Base-by-base conservation (phyloP, 1,140 invertebrate species). In the Penaeus japonicus region DNA sequence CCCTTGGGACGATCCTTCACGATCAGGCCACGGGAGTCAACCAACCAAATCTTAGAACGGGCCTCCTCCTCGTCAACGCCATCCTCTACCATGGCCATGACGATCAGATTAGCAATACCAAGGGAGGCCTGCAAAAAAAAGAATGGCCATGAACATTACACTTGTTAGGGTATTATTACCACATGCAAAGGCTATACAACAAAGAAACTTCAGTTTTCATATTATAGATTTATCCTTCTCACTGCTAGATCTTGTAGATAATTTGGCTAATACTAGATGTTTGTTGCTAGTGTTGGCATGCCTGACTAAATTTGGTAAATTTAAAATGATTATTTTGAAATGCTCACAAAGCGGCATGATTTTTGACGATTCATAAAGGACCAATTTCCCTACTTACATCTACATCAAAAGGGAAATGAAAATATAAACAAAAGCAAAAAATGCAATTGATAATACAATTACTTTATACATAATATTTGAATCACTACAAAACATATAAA, bases 101-200 rank as follows among this genome's bases (percentile, higher is more conserved):
- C 96, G 62, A 96, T 95, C 39, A 99, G 93, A 92, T 96, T 95
- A 3, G 97, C 98, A 91, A 98, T 98, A 89, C 97, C 97, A 89
- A 97, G 95, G 5, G 97, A 96, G 35, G 97, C 97, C 95, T 96
- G 89, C 10, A 91, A 87, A 75, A 22, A 32, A 22, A 17, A 83
- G 82, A 54, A 77, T 47, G n/a, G 35, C 79, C 39, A 47, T 70
- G 22, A 39, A 77, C 55, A 84, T 27, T 84, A 59, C 1, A 57
- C 15, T 10, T 32, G 5, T 24, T 17, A 27, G 27, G 4, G n/a
- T 27, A 22, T 57, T 24, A n/a, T n/a, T 62, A 10, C 5, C 10
- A n/a, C 17, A 84, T 20, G 20, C 12, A 62, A 32, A 10, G 0
- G 22, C 22, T n/a, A 30, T 32, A 80, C 20, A 27, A 35, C 7